Conservation (phyloP, 2,113 vertebrate genomes). For the Nannospalax galili region DNA sequence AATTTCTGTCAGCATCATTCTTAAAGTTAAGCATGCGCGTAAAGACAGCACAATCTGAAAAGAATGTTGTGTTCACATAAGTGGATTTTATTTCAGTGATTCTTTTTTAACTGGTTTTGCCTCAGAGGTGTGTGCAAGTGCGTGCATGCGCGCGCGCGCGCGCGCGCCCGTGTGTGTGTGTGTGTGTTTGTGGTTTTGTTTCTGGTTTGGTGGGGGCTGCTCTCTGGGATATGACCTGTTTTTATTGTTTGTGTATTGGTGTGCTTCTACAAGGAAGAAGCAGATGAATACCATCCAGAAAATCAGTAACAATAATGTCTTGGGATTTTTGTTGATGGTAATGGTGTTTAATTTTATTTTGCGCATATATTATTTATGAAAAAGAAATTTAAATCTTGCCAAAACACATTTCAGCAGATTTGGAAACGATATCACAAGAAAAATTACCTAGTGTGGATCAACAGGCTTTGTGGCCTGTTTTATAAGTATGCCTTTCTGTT, state of each 20-base stretch:
- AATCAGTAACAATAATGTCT: slow-evolving; percentile 30
- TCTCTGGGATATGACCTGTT: neutral
- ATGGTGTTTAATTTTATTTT: slow-evolving; percentile 68
- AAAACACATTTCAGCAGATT: slow-evolving; percentile 56
- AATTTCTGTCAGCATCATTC: neutral
- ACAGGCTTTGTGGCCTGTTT: slow-evolving; percentile 45
- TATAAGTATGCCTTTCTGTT: slow-evolving; percentile 62
- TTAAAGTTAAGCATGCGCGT: neutral
- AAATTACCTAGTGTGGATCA: slow-evolving; percentile 49
- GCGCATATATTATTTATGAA: slow-evolving; percentile 70
- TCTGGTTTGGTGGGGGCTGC: neutral
- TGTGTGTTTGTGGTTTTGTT: neutral
- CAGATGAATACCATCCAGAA: neutral
- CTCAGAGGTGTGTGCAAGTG: neutral
- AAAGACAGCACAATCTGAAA: slow-evolving; percentile 53
- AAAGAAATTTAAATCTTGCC: slow-evolving; percentile 57
- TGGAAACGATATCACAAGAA: slow-evolving; percentile 60
- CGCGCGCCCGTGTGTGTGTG: neutral
- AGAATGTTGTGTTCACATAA: neutral
- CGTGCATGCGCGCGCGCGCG: neutral
- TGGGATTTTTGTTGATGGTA: neutral
- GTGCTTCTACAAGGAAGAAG: neutral
- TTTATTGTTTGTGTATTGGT: slow-evolving; percentile 19
- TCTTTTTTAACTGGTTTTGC: neutral
- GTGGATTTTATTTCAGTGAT: slow-evolving; percentile 30